Evolutionary conservation across 37 sponge, comb jelly and placozoan genomes (phyloP).

Genomic region (Chondrosia reniformis): DNA sequence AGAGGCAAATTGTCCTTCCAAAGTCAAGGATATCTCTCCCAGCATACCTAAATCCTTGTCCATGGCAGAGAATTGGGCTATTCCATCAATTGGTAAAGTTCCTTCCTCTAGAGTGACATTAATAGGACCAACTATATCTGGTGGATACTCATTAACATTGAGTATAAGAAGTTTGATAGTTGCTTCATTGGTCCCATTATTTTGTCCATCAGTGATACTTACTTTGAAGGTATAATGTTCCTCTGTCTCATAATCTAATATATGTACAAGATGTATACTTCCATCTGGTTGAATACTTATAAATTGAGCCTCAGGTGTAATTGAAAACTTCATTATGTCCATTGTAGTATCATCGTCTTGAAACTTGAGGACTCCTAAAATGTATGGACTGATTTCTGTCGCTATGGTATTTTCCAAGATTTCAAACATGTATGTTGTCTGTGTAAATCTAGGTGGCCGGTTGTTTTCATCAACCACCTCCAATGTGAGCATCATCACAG

Average conservation of each 20-base stretch:
- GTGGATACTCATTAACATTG: constrained; percentile 56
- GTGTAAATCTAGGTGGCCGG: constrained; percentile 24
- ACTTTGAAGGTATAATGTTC: constrained; percentile 15
- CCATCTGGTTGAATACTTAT: constrained; percentile 14
- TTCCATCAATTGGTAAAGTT: constrained; percentile 12
- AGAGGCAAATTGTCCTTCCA: background rate
- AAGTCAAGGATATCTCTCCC: constrained; percentile 27
- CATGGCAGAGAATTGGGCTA: constrained; percentile 17
- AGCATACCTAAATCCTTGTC: constrained; percentile 43
- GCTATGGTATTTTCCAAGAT: constrained; percentile 33
- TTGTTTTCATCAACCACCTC: constrained; percentile 49
- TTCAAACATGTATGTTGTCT: background rate
- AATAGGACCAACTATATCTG: constrained; percentile 13
- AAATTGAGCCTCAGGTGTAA: constrained; percentile 25
- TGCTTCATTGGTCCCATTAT: constrained; percentile 25
- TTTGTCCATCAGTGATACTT: constrained; percentile 40
- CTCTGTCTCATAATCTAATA: constrained; percentile 29
- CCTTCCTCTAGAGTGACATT: constrained; percentile 33
- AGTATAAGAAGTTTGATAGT: constrained; percentile 29
- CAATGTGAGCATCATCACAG: constrained; percentile 31
- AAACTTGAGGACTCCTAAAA: constrained; percentile 26
- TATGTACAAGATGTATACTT: constrained; percentile 5
- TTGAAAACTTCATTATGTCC: constrained; percentile 8
- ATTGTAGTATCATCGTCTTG: constrained; percentile 36
- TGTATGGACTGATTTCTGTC: background rate